phyloP scores from a whole-genome alignment of 2,888 invertebrate species.

The Ernsta delagoae region DNA sequence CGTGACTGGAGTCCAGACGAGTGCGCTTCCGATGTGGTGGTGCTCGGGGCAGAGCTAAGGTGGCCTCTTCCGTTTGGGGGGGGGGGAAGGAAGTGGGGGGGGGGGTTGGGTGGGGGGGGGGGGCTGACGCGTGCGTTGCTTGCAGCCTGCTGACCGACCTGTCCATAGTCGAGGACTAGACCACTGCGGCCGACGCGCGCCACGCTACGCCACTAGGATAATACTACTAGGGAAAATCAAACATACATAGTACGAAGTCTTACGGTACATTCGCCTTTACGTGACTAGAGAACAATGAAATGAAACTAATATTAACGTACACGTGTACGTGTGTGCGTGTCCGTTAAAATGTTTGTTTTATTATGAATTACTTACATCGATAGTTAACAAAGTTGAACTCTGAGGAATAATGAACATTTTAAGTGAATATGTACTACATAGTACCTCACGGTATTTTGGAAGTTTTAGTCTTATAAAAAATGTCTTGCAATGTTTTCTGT shows the following conservation, averaged over 20 bases:
- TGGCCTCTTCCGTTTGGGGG: no score
- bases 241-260: background rate
- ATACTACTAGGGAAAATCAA: background rate
- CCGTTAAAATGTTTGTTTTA: background rate
- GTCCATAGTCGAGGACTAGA: constrained; percentile 78
- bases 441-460: background rate
- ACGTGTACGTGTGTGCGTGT: background rate
- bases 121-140: constrained; percentile 66
- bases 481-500: no score
- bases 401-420: background rate
- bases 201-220: constrained; percentile 8
- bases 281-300: no score
- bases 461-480: background rate
- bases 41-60: no score
- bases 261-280: background rate
- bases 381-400: background rate
- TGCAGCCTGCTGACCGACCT: constrained; percentile 83
- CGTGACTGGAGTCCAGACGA: no score
- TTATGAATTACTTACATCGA: no score
- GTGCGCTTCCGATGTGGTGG: no score
- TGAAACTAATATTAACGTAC: background rate
- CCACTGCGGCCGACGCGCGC: constrained; percentile 23
- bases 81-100: constrained; percentile 9
- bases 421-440: background rate
- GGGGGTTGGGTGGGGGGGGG: no score